Conservation (phyloP, 2,888 invertebrate species). For the Liopterus haemorrhoidalis region DNA sequence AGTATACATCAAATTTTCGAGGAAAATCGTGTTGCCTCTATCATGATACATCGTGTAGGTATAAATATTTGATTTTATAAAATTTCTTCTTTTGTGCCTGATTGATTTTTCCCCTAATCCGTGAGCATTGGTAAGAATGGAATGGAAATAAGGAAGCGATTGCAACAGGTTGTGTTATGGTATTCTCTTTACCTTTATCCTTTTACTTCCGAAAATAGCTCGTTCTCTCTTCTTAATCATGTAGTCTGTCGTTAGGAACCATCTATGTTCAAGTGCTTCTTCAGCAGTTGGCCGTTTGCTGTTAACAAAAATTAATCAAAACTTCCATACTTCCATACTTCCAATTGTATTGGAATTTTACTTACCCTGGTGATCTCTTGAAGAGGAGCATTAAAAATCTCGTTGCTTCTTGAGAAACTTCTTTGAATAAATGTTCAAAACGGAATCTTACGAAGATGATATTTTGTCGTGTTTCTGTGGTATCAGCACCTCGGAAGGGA, state of each 20-base stretch:
- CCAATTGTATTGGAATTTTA: slow-evolving; percentile 25
- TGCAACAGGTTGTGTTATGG: no score
- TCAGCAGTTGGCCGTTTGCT: slow-evolving; percentile 91
- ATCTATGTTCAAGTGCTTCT: slow-evolving; percentile 93
- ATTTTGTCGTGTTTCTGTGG: slow-evolving; percentile 83
- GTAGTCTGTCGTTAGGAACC: slow-evolving; percentile 87
- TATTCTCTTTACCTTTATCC: slow-evolving; percentile 60
- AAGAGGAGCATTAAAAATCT: slow-evolving; percentile 93
- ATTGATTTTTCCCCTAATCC: no score
- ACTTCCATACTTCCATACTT: neutral
- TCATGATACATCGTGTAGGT: no score
- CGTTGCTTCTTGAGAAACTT: slow-evolving; percentile 87
- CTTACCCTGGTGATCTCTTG: slow-evolving; percentile 86
- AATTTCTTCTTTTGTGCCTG: no score
- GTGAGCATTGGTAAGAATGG: neutral
- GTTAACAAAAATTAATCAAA: slow-evolving; percentile 39
- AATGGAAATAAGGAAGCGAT: no score
- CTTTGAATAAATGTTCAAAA: slow-evolving; percentile 90
- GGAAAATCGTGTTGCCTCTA: no score
- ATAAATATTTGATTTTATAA: no score
- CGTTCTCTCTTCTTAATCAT: slow-evolving; percentile 90
- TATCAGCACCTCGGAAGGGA: slow-evolving; percentile 79
- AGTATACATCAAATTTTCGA: no score
- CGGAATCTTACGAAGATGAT: slow-evolving; percentile 87
- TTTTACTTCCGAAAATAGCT: slow-evolving; percentile 76